Conservation (phyloP, 2,797 vertebrate genomes). For the Ataeniobius toweri region DNA sequence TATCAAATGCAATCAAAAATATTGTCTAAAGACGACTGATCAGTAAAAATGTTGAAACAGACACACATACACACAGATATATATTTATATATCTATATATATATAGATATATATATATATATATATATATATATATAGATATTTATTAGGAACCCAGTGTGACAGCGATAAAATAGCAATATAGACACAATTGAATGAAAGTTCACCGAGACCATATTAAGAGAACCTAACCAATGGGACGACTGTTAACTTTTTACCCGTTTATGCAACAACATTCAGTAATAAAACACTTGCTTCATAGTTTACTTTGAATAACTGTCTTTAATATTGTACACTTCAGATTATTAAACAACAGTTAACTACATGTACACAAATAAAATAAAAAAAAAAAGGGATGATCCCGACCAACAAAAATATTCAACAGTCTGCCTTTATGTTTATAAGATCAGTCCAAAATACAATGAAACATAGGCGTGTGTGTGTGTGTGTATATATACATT, state of each 20-base stretch:
- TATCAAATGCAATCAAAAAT: too few species aligned
- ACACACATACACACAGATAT: too few species aligned
- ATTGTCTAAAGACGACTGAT: too few species aligned
- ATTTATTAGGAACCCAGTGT: too few species aligned
- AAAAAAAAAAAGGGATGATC: conserved; percentile 3
- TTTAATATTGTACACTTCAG: conserved; percentile 51
- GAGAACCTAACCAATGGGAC: neutral
- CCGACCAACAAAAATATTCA: neutral
- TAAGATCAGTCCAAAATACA: neutral
- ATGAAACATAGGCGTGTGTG: neutral
- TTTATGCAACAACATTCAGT: neutral
- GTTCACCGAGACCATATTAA: neutral
- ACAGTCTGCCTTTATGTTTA: neutral
- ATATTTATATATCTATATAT: too few species aligned
- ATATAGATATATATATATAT: too few species aligned
- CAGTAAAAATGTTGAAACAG: too few species aligned
- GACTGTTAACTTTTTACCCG: neutral
- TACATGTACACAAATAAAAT: conserved; percentile 28
- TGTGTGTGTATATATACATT: too few species aligned
- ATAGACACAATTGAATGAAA: neutral
- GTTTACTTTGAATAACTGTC: conserved; percentile 12
- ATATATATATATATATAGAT: too few species aligned
- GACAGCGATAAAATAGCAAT: neutral
- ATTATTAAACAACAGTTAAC: conserved; percentile 43
- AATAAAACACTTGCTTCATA: neutral